Percentiles rank a stretch among this genome's conserved stretches.
Evolutionary conservation across 2,797 vertebrate genomes (phyloP).

Genomic region (Eremophila alpestris): DNA sequence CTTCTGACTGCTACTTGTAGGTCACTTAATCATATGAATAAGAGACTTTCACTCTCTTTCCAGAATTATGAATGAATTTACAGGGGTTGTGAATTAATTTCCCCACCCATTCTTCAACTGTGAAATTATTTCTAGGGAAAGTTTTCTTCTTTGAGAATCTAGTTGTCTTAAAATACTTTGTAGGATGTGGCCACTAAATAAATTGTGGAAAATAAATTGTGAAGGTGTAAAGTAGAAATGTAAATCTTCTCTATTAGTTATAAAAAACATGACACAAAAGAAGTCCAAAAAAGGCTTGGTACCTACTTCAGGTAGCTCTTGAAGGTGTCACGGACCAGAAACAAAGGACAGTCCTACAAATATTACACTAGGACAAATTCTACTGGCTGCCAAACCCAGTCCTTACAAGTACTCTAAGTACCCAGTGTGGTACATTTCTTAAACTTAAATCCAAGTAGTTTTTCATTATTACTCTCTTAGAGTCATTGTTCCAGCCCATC

Average conservation of each 20-base stretch:
- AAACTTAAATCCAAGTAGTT: background rate
- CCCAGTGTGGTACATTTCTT: background rate
- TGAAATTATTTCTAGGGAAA: background rate
- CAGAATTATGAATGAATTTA: background rate
- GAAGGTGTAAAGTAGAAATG: background rate
- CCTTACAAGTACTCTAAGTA: background rate
- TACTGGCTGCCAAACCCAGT: background rate
- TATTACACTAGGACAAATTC: background rate
- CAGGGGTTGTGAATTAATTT: background rate
- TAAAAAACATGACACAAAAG: background rate
- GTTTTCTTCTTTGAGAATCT: background rate
- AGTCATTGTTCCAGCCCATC: background rate
- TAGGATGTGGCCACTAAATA: background rate
- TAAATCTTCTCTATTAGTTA: background rate
- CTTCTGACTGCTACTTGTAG: background rate
- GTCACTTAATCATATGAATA: background rate
- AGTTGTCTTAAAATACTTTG: background rate
- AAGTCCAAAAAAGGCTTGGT: background rate
- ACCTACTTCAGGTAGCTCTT: background rate
- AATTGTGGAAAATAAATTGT: background rate
- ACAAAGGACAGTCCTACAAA: background rate
- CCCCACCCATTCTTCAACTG: background rate
- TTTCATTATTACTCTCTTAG: background rate
- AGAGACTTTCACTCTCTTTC: background rate
- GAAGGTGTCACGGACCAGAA: background rate